phyloP scores from a whole-genome alignment of 2,113 vertebrate genomes.

The Pelecanus crispus region DNA sequence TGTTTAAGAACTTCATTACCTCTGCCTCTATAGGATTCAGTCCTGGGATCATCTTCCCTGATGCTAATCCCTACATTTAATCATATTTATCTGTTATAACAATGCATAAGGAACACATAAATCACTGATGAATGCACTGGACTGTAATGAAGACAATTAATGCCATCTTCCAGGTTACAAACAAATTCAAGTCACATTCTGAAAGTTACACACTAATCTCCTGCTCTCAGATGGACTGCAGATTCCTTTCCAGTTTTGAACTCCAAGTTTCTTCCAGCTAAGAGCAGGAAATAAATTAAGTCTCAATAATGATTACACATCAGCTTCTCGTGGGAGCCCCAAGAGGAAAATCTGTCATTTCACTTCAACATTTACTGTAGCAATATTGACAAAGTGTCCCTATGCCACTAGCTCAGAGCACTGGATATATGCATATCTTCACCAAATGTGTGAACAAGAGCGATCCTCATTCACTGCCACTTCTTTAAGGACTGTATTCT shows the following conservation, averaged over 20 bases:
- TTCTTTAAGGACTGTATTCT: not conserved
- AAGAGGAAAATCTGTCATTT: constrained; percentile 55
- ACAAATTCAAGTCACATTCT: not conserved
- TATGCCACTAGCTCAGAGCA: not conserved
- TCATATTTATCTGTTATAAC: not conserved
- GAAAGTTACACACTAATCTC: not conserved
- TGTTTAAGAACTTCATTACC: not conserved
- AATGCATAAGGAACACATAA: not conserved
- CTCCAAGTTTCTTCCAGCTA: not conserved
- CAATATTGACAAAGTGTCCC: constrained; percentile 55
- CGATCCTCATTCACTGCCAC: not conserved
- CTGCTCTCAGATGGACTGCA: not conserved
- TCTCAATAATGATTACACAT: constrained; percentile 44
- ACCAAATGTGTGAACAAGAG: not conserved
- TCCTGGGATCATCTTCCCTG: not conserved
- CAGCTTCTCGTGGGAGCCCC: not conserved
- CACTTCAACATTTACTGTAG: constrained; percentile 46
- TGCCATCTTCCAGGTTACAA: not conserved
- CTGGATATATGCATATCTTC: not conserved
- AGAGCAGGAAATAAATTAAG: constrained; percentile 43
- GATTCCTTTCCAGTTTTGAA: not conserved
- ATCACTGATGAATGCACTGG: not conserved
- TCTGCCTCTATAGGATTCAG: not conserved
- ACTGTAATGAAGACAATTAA: not conserved
- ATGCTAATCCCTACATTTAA: not conserved